Percentiles rank a stretch among this genome's conserved stretches.
Evolutionary conservation across 2,797 vertebrate species (phyloP).

Genomic region (Apogon hyalosoma): DNA sequence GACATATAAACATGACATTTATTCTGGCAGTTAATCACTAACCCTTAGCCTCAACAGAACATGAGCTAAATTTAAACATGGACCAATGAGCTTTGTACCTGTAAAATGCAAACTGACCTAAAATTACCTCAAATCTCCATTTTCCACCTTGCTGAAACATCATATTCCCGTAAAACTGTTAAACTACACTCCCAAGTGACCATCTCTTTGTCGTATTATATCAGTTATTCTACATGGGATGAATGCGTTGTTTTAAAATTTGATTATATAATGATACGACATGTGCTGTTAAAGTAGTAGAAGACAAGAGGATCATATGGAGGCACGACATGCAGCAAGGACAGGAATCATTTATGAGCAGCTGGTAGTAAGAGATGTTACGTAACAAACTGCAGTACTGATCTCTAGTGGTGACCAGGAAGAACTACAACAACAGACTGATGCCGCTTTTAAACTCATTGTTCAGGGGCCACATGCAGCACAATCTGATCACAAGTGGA

Average conservation of each 20-base stretch:
- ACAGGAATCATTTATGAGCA: conserved; percentile 10
- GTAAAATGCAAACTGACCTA: conserved; percentile 25
- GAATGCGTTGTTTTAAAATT: conserved; percentile 22
- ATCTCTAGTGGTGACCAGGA: conserved; percentile 25
- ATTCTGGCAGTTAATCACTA: conserved; percentile 69
- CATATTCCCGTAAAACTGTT: conserved; percentile 17
- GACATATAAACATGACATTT: conserved; percentile 66
- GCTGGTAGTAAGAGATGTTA: not conserved
- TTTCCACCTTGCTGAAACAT: not conserved
- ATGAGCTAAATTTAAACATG: conserved; percentile 47
- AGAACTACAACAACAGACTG: not conserved
- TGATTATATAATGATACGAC: conserved; percentile 5
- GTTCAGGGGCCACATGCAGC: no score
- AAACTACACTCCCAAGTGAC: conserved; percentile 2
- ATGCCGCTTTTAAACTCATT: not conserved
- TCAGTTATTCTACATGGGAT: not conserved
- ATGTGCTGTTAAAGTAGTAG: not conserved
- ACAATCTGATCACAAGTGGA: no score
- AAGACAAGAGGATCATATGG: conserved; percentile 33
- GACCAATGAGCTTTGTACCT: conserved; percentile 11
- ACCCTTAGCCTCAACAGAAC: conserved; percentile 53
- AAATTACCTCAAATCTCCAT: conserved; percentile 18
- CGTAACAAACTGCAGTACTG: conserved; percentile 31
- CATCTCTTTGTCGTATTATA: not conserved
- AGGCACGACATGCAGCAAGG: conserved; percentile 39